Percentiles rank a stretch among this genome's conserved stretches.
Conservation (phyloP, 1,140 invertebrate genomes). For the Trinorchestia longiramus region DNA sequence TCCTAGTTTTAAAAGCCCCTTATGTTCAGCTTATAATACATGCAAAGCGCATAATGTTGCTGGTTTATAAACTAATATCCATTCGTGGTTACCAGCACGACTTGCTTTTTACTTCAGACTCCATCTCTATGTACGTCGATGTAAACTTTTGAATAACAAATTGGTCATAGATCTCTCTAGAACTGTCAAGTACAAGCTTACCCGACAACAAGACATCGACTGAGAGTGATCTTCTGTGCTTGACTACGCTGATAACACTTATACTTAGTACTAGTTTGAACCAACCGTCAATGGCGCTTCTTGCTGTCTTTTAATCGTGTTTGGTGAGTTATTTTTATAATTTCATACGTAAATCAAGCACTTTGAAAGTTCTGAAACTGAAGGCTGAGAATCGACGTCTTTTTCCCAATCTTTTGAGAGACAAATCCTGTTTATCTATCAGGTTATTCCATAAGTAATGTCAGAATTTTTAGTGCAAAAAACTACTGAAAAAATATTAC, state of each 20-base stretch:
- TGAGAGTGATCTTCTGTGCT: not conserved
- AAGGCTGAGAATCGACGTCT: not conserved
- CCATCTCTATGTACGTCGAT: not conserved
- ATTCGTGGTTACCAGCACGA: not conserved
- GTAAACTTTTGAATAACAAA: not conserved
- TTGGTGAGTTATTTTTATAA: not conserved
- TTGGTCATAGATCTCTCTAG: not conserved
- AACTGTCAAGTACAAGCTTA: not conserved
- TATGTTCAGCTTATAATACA: not conserved
- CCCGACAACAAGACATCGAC: not conserved
- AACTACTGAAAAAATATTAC: too few species aligned
- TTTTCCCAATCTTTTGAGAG: not conserved
- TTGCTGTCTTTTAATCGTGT: not conserved
- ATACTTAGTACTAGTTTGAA: not conserved
- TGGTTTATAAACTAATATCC: not conserved
- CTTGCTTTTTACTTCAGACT: not conserved
- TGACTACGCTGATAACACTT: not conserved
- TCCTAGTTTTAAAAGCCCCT: not conserved
- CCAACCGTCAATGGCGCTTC: too few species aligned
- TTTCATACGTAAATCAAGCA: not conserved
- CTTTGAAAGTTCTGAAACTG: not conserved
- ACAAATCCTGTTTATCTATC: not conserved
- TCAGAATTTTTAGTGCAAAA: too few species aligned
- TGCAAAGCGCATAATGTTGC: not conserved
- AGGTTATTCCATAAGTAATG: too few species aligned